Base-by-base conservation (phyloP, 2,113 vertebrate species). In the Hippocampus mohnikei region DNA sequence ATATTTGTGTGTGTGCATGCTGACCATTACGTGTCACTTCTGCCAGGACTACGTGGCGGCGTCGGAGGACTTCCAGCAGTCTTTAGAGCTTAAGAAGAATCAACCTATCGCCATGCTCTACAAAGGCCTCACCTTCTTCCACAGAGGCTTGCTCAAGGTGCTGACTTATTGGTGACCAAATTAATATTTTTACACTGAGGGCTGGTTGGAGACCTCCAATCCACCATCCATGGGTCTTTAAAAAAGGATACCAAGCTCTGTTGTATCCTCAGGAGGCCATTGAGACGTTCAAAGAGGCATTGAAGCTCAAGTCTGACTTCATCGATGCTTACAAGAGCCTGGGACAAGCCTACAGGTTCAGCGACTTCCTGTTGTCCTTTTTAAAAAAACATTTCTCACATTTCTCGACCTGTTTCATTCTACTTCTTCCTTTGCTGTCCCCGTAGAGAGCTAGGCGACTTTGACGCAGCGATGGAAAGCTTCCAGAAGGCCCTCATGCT, bases 251-350 rank as follows among this genome's bases (percentile, higher is more conserved):
- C 10, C 21, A 23, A 23, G 52, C 12, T 58, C 13, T 58, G 23
- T 58, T 42, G 50, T 66, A 44, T 53, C 15, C 25, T 83, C 40
- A 99, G 97, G 96, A 99, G 93, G 97, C 97, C 74, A 97, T 99
- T 69, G 96, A 97, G 77, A 94, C 95, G 0, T 99, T 99, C 86
- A 98, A 97, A 91, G 97, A 98, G 87, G 95, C 96, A 9, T 81
- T 99, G 78, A 98, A 95, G 78, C 90, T 98, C 76, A 99, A 98
- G 89, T 91, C 94, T 40, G 96, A 98, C 78, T 99, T 98, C 61
- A 97, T 97, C 80, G 97, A 99, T 85, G 97, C 96, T 0, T 97
- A 99, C 85, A 98, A 98, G 91, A 98, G 97, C 83, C 92, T 99
- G 1, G 97, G 96, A 10, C 97, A 99, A 88, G 97, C 97, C 16